Evolutionary conservation across 2,888 invertebrate species (phyloP).

Genomic region (Acanthoscelides obtectus): DNA sequence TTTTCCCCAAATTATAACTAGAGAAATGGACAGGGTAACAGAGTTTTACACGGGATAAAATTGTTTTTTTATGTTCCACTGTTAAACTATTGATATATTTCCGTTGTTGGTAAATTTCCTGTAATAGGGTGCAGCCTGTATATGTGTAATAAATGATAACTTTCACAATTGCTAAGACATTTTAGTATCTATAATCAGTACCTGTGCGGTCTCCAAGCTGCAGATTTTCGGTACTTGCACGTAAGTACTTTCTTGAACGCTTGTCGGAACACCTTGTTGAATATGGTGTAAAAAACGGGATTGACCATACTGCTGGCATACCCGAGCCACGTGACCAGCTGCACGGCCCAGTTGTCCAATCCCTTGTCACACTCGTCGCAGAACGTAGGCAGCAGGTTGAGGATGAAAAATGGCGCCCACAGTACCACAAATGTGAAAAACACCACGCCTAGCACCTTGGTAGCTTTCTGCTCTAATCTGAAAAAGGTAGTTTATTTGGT

Average conservation of each 20-base stretch:
- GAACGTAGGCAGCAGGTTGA: slow-evolving; percentile 80
- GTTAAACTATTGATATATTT: no score
- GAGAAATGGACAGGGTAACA: no score
- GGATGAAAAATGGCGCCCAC: slow-evolving; percentile 94
- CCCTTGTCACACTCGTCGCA: slow-evolving; percentile 75
- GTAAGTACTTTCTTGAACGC: slow-evolving; percentile 82
- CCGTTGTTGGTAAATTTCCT: no score
- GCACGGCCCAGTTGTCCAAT: slow-evolving; percentile 74
- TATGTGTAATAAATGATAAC: no score
- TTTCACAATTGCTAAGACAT: no score
- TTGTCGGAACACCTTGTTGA: slow-evolving; percentile 89
- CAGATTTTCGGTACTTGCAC: slow-evolving; percentile 56
- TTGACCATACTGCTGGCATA: slow-evolving; percentile 94
- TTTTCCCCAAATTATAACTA: no score
- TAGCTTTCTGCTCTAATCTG: slow-evolving; percentile 86
- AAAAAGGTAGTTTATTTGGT: no score
- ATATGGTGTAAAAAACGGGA: slow-evolving; percentile 93
- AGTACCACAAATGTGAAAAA: slow-evolving; percentile 92
- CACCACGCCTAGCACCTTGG: slow-evolving; percentile 90
- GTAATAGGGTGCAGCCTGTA: no score
- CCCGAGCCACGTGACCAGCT: slow-evolving; percentile 87
- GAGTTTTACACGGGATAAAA: no score
- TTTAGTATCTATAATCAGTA: no score
- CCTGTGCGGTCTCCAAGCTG: slow-evolving; percentile 56
- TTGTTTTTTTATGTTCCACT: no score